These are phyloP conservation scores for Callyntrura guangdongensis DNA, from an alignment of 2,888 invertebrate species.

Conservation along the genomic window DNA sequence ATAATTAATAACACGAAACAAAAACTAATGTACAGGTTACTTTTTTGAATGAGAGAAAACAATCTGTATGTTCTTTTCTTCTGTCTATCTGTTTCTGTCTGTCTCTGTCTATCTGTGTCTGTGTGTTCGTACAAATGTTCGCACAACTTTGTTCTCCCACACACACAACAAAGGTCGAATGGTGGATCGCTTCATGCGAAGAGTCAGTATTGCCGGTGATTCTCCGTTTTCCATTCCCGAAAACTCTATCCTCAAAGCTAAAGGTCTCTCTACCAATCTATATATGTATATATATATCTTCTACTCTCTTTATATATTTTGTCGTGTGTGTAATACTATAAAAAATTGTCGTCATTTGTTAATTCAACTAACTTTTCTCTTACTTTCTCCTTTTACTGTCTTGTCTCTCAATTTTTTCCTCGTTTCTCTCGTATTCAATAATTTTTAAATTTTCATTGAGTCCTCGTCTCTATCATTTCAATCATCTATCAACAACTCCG, in stretches of 20 bases:
- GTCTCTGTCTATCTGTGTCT: conserved; percentile 51
- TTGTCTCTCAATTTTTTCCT: conserved; percentile 75
- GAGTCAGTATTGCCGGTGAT: conserved; percentile 85
- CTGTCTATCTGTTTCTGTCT: conserved; percentile 72
- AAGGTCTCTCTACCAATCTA: conserved; percentile 82
- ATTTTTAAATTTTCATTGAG: too few relatives aligned
- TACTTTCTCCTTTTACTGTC: conserved; percentile 75
- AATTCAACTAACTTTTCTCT: conserved; percentile 61
- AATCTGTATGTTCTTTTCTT: conserved; percentile 48
- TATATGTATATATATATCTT: conserved; percentile 40
- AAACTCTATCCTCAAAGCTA: conserved; percentile 85
- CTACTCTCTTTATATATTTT: conserved; percentile 49
- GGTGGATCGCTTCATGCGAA: conserved; percentile 85
- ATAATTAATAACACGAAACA: background rate
- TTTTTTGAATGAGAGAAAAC: conserved; percentile 40
- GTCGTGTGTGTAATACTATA: background rate
- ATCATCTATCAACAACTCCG: too few relatives aligned
- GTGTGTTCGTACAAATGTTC: conserved; percentile 62
- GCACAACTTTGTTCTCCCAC: conserved; percentile 61
- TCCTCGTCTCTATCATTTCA: too few relatives aligned
- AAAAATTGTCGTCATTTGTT: conserved; percentile 17
- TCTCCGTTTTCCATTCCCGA: conserved; percentile 85
- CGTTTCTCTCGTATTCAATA: background rate
- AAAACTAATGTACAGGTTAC: conserved; percentile 12
- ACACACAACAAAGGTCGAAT: conserved; percentile 83